phyloP scores from a whole-genome alignment of 2,113 vertebrate species.

The Dicrurus megarhynchus region DNA sequence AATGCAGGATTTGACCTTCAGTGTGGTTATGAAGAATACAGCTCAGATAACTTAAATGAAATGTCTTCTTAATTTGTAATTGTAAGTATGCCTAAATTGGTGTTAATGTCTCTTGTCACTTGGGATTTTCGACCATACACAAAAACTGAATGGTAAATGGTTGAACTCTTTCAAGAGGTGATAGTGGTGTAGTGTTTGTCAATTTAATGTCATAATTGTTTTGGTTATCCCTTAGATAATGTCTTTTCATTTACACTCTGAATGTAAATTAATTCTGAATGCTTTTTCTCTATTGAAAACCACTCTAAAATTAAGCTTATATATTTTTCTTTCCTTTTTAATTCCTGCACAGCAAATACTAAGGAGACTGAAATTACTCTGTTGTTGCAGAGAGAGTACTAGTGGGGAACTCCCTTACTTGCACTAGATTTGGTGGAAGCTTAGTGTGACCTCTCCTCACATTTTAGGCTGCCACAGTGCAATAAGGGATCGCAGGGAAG shows the following conservation, averaged over 20 bases:
- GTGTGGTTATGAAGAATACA: neutral
- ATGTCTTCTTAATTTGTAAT: neutral
- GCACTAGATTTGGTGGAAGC: neutral
- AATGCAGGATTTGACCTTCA: neutral
- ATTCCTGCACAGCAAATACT: neutral
- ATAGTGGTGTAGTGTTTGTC: neutral
- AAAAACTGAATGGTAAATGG: neutral
- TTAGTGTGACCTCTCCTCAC: neutral
- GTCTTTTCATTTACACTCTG: neutral
- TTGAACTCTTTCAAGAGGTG: neutral
- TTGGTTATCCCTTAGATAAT: neutral
- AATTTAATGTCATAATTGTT: neutral
- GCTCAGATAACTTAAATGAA: neutral
- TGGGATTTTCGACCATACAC: neutral
- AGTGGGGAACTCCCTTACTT: neutral
- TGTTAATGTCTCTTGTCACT: neutral
- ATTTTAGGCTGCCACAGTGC: neutral
- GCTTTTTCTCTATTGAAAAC: neutral
- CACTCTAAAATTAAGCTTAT: neutral
- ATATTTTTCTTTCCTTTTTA: neutral
- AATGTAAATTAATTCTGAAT: neutral
- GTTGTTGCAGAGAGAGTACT: neutral
- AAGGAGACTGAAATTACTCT: neutral
- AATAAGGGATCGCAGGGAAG: neutral
- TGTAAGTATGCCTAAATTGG: neutral